Conservation (phyloP, 2,113 vertebrate species). For the Seriola quinqueradiata region DNA sequence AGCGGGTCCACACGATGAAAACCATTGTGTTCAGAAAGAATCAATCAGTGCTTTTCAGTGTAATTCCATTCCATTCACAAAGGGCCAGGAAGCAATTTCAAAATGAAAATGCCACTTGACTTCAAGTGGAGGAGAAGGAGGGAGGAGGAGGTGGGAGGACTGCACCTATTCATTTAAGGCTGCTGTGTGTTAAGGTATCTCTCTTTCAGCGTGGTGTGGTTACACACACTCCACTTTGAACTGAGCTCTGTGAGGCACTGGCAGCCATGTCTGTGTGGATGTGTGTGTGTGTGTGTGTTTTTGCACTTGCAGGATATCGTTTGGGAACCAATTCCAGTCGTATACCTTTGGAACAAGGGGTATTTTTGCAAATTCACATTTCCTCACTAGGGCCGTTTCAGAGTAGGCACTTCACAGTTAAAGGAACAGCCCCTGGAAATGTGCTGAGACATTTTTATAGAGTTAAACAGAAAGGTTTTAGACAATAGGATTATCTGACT, state of each 20-base stretch:
- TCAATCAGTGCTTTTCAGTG: constrained; percentile 86
- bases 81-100: constrained; percentile 84
- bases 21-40: constrained; percentile 85
- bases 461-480: too few species aligned
- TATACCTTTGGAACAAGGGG: neutral
- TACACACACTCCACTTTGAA: constrained; percentile 31
- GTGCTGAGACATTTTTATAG: too few species aligned
- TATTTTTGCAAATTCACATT: neutral
- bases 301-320: neutral
- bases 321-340: constrained; percentile 13
- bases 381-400: too few species aligned
- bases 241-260: constrained; percentile 5
- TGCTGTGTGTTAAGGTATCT: constrained; percentile 56
- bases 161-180: constrained; percentile 60
- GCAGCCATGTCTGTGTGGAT: neutral
- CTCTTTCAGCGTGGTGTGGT: constrained; percentile 25
- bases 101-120: constrained; percentile 86
- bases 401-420: too few species aligned
- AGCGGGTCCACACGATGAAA: constrained; percentile 79
- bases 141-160: constrained; percentile 29
- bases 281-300: constrained; percentile 17
- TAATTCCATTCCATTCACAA: constrained; percentile 86
- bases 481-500: too few species aligned
- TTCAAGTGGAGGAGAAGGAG: constrained; percentile 69
- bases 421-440: too few species aligned